phyloP scores from a whole-genome alignment of 2,888 invertebrate species.

The Rhamnusium bicolor region DNA sequence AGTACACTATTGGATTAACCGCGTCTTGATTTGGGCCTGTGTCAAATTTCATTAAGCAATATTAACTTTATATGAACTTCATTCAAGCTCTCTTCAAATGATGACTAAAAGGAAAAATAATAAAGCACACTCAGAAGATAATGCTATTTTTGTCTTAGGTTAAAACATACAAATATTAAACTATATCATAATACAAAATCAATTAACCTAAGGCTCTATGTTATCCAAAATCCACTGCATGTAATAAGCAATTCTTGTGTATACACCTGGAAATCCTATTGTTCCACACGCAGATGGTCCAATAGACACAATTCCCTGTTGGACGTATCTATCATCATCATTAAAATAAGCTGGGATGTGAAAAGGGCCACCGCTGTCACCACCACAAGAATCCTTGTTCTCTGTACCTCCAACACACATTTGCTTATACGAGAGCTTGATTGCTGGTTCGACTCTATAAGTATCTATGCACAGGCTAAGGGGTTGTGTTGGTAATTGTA shows the following conservation, averaged over 20 bases:
- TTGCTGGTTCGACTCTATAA: neutral
- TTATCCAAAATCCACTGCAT: slow-evolving; percentile 76
- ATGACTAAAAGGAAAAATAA: no score
- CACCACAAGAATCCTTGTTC: slow-evolving; percentile 77
- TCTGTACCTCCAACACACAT: slow-evolving; percentile 78
- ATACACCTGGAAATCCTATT: slow-evolving; percentile 78
- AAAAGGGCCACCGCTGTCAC: slow-evolving; percentile 80
- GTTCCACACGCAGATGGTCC: slow-evolving; percentile 67
- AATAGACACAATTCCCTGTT: slow-evolving; percentile 72
- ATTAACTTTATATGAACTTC: no score
- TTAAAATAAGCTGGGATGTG: slow-evolving; percentile 38
- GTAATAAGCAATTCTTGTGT: slow-evolving; percentile 76
- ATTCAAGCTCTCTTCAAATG: no score
- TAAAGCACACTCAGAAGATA: no score
- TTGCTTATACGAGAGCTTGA: slow-evolving; percentile 64
- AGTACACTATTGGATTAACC: no score
- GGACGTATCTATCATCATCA: slow-evolving; percentile 68
- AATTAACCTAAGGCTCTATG: slow-evolving; percentile 53
- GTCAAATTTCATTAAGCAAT: no score
- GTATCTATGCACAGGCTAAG: neutral
- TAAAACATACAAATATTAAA: no score
- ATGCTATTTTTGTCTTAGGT: no score
- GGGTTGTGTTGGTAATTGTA: neutral
- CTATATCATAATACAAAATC: no score
- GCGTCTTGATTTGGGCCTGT: no score